Percentiles rank a stretch among this genome's conserved stretches.
These are phyloP conservation scores for Chroicocephalus ridibundus DNA, from an alignment of 2,113 vertebrate species.

Conservation along the genomic window DNA sequence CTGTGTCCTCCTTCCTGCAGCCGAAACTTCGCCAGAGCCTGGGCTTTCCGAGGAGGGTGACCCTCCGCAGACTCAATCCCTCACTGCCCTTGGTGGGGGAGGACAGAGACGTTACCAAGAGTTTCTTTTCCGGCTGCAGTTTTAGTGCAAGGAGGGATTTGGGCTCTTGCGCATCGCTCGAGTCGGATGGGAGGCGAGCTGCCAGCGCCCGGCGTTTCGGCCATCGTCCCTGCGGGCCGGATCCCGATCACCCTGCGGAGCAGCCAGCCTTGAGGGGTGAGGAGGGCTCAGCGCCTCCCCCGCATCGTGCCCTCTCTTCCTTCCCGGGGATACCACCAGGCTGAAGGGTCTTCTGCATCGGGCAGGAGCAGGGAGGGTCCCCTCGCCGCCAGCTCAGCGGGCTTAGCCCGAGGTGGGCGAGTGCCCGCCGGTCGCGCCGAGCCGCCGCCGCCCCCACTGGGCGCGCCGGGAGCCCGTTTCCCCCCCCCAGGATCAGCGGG, in stretches of 20 bases:
- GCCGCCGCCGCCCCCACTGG: no score
- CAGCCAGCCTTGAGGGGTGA: background rate
- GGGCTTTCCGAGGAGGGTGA: background rate
- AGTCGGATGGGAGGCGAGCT: background rate
- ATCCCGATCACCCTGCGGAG: background rate
- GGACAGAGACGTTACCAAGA: background rate
- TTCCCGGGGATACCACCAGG: background rate
- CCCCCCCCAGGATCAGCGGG: no score
- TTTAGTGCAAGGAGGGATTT: background rate
- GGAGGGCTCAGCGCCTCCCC: background rate
- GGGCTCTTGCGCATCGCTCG: background rate
- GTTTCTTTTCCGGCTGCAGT: background rate
- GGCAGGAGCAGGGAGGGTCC: background rate
- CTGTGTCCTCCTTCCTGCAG: background rate
- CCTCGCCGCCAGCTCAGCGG: background rate
- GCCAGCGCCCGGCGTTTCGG: background rate
- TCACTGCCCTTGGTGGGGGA: background rate
- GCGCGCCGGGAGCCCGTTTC: background rate
- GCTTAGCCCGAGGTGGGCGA: background rate
- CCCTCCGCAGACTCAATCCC: background rate
- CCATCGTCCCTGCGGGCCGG: no score
- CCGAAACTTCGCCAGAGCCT: background rate
- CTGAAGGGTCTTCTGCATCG: background rate
- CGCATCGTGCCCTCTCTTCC: background rate
- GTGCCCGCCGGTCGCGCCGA: background rate